A percentile compares a stretch with the other conserved stretches of the same genome.
Evolutionary conservation across 2,797 vertebrate genomes (phyloP).

Genomic region (Lagodon rhomboides): DNA sequence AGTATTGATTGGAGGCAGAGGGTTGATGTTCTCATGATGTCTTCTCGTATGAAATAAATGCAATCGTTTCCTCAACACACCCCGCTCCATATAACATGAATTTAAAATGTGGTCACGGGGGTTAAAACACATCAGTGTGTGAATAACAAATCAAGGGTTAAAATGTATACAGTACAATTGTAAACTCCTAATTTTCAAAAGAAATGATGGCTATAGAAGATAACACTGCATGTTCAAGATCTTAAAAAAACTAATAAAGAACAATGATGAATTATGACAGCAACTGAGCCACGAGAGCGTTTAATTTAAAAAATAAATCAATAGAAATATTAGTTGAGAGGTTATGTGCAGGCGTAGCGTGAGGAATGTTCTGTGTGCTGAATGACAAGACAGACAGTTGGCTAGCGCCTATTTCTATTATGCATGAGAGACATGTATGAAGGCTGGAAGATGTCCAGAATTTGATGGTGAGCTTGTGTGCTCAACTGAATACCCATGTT

Average conservation of each 20-base stretch:
- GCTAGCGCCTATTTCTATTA: background rate
- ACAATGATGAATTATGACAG: conserved; percentile 25
- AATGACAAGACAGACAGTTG: background rate
- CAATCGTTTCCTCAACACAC: background rate
- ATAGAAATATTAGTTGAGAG: background rate
- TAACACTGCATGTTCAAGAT: background rate
- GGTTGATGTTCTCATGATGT: conserved; percentile 1
- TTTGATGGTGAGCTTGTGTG: background rate
- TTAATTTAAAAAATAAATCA: conserved; percentile 21
- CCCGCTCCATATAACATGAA: background rate
- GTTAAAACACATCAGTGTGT: background rate
- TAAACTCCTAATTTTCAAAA: conserved; percentile 12
- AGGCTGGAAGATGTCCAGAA: background rate
- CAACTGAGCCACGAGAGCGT: conserved; percentile 13
- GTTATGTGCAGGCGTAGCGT: background rate
- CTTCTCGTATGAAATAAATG: conserved; percentile 25
- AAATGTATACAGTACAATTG: background rate
- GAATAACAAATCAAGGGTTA: background rate
- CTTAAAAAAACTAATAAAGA: conserved; percentile 1
- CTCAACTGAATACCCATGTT: conserved; percentile 8
- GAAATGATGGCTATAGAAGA: background rate
- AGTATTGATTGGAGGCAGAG: conserved; percentile 44
- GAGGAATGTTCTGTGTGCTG: background rate
- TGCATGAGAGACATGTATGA: conserved; percentile 3
- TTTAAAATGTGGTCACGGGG: background rate